A percentile compares a stretch with the other conserved stretches of the same genome.
These are phyloP conservation scores for Stomatorhinus ivindoensis DNA, from an alignment of 2,113 vertebrate genomes.

Conservation along the genomic window DNA sequence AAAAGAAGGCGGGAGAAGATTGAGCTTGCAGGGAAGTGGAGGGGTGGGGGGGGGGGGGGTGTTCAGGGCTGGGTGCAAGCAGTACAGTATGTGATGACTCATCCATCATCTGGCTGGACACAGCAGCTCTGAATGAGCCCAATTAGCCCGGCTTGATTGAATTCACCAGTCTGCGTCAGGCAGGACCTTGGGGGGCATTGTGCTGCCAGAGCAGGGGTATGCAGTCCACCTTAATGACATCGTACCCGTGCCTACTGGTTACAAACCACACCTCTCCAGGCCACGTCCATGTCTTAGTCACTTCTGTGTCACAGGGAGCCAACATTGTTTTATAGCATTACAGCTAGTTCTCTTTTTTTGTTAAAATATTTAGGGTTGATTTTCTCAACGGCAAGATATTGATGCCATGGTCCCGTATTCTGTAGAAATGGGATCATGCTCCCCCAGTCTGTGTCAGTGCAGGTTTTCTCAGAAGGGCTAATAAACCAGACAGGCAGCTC, in stretches of 20 bases:
- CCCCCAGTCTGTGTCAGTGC: not conserved
- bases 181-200: not conserved
- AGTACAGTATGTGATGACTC: not conserved
- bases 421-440: not conserved
- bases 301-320: not conserved
- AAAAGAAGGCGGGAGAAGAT: not conserved
- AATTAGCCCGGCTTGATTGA: conserved; percentile 9
- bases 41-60: not conserved
- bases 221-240: not conserved
- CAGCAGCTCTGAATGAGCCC: not conserved
- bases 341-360: not conserved
- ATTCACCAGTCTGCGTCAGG: not conserved
- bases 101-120: conserved; percentile 7
- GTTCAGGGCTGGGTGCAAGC: not conserved
- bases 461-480: not conserved
- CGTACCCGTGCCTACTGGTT: not conserved
- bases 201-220: not conserved
- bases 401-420: not conserved
- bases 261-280: not conserved
- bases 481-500: not conserved
- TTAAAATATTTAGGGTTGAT: not conserved
- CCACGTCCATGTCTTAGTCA: not conserved
- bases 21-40: not conserved
- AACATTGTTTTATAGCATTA: not conserved
- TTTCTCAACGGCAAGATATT: not conserved